Percentiles rank a stretch among this genome's conserved stretches.
Evolutionary conservation across 2,113 vertebrate genomes (phyloP).

Genomic region (Redunca redunca): DNA sequence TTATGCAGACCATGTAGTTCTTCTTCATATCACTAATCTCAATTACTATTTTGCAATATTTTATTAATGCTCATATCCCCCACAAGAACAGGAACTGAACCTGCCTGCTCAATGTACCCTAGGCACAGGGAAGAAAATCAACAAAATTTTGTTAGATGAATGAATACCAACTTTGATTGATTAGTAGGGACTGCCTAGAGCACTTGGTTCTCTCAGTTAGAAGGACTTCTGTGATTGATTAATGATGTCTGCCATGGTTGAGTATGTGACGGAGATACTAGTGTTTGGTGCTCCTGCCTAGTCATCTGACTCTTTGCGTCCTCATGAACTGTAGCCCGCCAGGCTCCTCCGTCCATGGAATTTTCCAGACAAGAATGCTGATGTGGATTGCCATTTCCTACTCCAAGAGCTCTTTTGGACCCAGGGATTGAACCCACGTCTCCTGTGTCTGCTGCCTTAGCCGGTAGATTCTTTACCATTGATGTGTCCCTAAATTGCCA

Average conservation of each 20-base stretch:
- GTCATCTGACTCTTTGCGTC: background rate
- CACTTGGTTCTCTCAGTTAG: background rate
- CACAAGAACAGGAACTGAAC: background rate
- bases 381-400: background rate
- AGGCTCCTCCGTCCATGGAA: background rate
- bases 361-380: background rate
- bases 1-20: background rate
- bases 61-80: background rate
- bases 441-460: background rate
- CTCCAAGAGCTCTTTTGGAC: background rate
- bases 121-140: background rate
- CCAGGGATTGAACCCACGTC: background rate
- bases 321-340: background rate
- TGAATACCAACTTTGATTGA: background rate
- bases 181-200: slow-evolving; percentile 22
- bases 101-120: background rate
- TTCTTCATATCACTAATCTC: background rate
- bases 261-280: background rate
- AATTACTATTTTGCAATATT: background rate
- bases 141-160: background rate
- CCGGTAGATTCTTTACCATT: background rate
- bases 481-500: background rate
- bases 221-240: slow-evolving; percentile 42
- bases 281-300: background rate
- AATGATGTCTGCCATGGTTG: slow-evolving; percentile 44